Evolutionary conservation across 2,888 invertebrate species (phyloP).

Genomic region (Dicyrtomina minuta): DNA sequence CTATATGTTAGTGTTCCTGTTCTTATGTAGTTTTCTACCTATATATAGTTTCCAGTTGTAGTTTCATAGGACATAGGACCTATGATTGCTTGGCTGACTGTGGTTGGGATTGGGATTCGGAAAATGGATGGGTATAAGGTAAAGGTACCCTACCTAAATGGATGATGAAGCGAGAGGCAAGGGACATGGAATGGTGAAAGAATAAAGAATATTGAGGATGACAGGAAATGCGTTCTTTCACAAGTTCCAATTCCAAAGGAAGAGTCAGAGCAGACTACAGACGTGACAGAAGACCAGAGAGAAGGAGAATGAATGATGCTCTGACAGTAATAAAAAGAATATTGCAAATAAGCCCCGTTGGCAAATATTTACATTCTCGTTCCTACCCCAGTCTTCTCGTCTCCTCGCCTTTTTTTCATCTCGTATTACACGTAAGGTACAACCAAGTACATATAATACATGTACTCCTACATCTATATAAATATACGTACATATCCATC

Average conservation of each 20-base stretch:
- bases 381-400: not conserved
- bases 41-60: too few species aligned
- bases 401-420: not conserved
- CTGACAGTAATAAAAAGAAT: constrained; percentile 40
- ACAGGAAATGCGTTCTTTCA: constrained; percentile 20
- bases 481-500: not conserved
- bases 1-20: too few species aligned
- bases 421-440: not conserved
- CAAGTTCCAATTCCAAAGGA: constrained; percentile 28
- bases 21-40: too few species aligned
- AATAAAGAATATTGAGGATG: constrained; percentile 13
- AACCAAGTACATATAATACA: too few species aligned
- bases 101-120: not conserved
- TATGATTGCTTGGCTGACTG: too few species aligned
- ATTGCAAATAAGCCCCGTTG: constrained; percentile 39
- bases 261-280: constrained; percentile 30
- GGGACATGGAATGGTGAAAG: not conserved
- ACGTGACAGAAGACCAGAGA: constrained; percentile 15
- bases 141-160: too few species aligned
- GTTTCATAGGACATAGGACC: too few species aligned
- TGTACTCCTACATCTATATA: too few species aligned
- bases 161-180: not conserved
- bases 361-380: constrained; percentile 34
- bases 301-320: constrained; percentile 29
- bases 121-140: not conserved